Base-by-base conservation (phyloP, 64 coral and sea anemone genomes). In the Astreopora myriophthalma region DNA sequence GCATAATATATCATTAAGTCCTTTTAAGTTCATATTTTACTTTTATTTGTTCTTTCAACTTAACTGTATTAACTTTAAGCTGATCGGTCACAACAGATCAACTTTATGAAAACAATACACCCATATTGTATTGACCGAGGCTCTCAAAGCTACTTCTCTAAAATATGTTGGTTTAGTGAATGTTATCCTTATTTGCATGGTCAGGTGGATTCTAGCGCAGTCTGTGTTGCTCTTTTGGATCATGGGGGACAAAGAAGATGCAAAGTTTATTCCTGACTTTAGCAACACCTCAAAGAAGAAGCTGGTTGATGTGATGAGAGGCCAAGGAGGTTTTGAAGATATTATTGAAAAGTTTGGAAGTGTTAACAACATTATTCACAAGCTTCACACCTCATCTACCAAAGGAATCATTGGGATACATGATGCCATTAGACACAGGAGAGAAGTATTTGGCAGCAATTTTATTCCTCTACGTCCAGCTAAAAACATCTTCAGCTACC, bases 361-460 rank as follows among this genome's bases (percentile, higher is more conserved):
- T n/a, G 49, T 97, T 22, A 90, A 93, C 24, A 90, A 87, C 57
- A 69, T 97, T 19, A 93, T 94, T 44, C 91, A 88, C 0, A 60
- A 91, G 8, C 70, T 97, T 40, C 95, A 91, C 34, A 97, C 95
- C 48, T 97, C 95, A 13, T 74, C 80, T 10, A 93, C 71, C 72
- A 93, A 94, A 63, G 95, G 95, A 16, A 61, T 97, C 9, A 94
- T 94, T 89, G 95, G 95, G 10, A 87, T 97, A 63, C 23, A 76
- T 5, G 87, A 97, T 3, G 87, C 48, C 34, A 38, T 94, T 2
- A 28, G 28, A n/a, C 87, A 90, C 79, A 80, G 95, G 22, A 86
- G 67, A 24, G 14, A 67, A 61, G 73, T 69, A 12, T 97, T 90
- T 94, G 95, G 95, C 19, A 71, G 68, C 11, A 97, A 94, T 27